phyloP scores from a whole-genome alignment of 2,113 vertebrate species.

The Strigops habroptila region DNA sequence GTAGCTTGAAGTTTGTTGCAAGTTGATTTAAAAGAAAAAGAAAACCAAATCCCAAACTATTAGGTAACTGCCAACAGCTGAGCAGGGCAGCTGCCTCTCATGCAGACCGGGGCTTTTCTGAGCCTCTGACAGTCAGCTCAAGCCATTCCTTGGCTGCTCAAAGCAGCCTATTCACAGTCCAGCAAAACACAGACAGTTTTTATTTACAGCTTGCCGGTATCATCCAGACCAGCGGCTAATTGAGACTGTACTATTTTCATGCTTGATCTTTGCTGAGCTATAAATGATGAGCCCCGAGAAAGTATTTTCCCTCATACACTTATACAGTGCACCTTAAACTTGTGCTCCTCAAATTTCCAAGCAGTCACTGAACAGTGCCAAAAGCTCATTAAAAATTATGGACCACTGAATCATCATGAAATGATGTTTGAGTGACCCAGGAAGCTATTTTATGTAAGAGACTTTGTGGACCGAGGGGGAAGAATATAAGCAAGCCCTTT shows the following conservation, averaged over 20 bases:
- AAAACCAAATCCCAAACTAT: neutral
- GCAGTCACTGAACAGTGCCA: neutral
- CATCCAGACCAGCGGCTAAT: neutral
- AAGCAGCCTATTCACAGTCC: constrained; percentile 14
- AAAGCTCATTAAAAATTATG: constrained; percentile 11
- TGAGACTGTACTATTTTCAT: constrained; percentile 31
- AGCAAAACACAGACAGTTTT: neutral
- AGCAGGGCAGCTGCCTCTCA: constrained; percentile 2
- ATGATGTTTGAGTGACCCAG: neutral
- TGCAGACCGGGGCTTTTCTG: neutral
- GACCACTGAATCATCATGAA: neutral
- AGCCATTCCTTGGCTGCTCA: neutral
- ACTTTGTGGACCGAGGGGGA: neutral
- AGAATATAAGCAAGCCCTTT: neutral
- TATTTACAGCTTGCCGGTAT: constrained; percentile 24
- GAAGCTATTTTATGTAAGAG: constrained; percentile 10
- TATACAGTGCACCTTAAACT: neutral
- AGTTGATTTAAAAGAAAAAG: constrained; percentile 17
- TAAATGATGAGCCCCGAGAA: neutral
- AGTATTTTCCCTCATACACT: neutral
- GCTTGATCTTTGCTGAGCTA: constrained; percentile 44
- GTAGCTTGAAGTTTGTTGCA: constrained; percentile 1
- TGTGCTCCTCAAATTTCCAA: neutral
- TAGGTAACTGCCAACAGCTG: constrained; percentile 36
- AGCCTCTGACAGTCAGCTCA: neutral